A percentile compares a stretch with the other conserved stretches of the same genome.
Evolutionary conservation across 1,140 invertebrate genomes (phyloP).

Genomic region (Neodiprion virginianus): DNA sequence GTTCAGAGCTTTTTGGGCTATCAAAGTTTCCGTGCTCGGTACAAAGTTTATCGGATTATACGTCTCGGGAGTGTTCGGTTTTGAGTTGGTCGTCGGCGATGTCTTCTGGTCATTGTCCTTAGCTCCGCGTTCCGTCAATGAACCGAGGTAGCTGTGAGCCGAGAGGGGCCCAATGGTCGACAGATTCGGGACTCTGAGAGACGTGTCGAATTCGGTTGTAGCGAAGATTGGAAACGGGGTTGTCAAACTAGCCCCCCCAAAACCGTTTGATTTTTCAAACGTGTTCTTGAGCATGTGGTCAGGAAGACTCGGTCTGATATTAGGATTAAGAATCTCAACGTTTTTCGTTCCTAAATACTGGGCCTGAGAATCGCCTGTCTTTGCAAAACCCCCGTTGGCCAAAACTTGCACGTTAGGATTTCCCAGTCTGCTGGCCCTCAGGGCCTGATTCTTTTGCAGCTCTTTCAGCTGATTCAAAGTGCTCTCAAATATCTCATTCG

Average conservation of each 20-base stretch:
- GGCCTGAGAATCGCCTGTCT: constrained; percentile 40
- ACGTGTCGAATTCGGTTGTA: constrained; percentile 40
- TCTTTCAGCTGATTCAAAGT: constrained; percentile 48
- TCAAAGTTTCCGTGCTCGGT: constrained; percentile 52
- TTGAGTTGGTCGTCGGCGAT: constrained; percentile 18
- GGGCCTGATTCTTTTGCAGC: constrained; percentile 38
- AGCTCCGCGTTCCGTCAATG: constrained; percentile 45
- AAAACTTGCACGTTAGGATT: constrained; percentile 29
- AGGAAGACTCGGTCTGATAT: constrained; percentile 46
- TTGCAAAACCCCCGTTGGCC: constrained; percentile 39
- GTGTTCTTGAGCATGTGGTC: constrained; percentile 37
- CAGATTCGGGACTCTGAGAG: constrained; percentile 34
- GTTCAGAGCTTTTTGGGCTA: constrained; percentile 50
- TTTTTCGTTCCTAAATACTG: constrained; percentile 49
- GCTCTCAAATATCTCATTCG: constrained; percentile 43
- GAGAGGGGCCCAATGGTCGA: constrained; percentile 29
- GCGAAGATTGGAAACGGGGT: constrained; percentile 55
- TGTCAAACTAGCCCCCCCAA: constrained; percentile 45
- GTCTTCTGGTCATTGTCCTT: constrained; percentile 31
- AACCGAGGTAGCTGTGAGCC: constrained; percentile 43
- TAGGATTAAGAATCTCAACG: constrained; percentile 56
- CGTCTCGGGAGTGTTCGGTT: constrained; percentile 27
- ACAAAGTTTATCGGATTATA: constrained; percentile 58
- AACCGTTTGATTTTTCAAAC: constrained; percentile 43
- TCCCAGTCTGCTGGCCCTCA: constrained; percentile 23